Evolutionary conservation across 2,797 vertebrate genomes (phyloP).

Genomic region (Cossypha polioptera): DNA sequence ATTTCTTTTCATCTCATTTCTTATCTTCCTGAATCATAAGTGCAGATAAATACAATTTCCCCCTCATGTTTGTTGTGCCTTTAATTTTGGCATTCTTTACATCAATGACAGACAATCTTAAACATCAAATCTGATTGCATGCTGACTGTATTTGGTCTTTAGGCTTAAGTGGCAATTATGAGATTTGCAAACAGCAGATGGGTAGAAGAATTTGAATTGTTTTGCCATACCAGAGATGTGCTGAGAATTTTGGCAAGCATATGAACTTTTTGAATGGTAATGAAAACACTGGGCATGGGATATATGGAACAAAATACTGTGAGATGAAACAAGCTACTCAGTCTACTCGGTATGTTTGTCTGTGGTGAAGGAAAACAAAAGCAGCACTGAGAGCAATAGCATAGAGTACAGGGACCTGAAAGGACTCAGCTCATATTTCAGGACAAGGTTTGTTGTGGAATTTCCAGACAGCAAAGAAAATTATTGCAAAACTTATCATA

Average conservation of each 20-base stretch:
- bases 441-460: not conserved
- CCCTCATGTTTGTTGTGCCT: not conserved
- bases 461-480: not conserved
- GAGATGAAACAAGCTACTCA: not conserved
- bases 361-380: not conserved
- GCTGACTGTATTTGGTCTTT: not conserved
- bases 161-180: constrained; percentile 15
- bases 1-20: not conserved
- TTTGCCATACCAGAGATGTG: not conserved
- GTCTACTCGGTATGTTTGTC: not conserved
- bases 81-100: not conserved
- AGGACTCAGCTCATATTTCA: not conserved
- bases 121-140: not conserved
- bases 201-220: constrained; percentile 12
- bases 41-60: not conserved
- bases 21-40: not conserved
- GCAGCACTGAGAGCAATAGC: not conserved
- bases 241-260: constrained; percentile 20
- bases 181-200: constrained; percentile 17
- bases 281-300: not conserved
- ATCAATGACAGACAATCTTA: not conserved
- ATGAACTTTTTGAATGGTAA: not conserved
- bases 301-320: not conserved
- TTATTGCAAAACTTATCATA: not conserved
- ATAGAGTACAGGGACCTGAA: not conserved